Base-by-base conservation (phyloP, 1,140 invertebrate genomes). In the Cydia splendana region DNA sequence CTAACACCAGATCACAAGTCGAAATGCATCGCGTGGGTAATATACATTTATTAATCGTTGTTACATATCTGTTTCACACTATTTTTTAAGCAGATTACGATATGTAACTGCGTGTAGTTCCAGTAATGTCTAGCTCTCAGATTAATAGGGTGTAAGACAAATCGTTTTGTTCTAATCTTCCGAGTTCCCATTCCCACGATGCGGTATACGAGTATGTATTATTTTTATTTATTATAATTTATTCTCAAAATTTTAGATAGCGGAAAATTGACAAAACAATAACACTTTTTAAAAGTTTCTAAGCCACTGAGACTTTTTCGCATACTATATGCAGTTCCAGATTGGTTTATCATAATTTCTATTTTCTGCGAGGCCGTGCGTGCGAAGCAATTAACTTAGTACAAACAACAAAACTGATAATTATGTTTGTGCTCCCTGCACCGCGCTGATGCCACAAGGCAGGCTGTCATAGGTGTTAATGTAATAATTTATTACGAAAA, bases 41-140 rank as follows among this genome's bases (percentile, higher is more conserved):
- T 85, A 84, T 86, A 87, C 87, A 90, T 89, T 88, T 90, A 86
- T 90, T 89, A 88, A 88, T 85, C 82, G 84, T 28, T 67, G 78
- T 79, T 80, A 85, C 81, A 85, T 87, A 85, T 87, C 86, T 88
- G 82, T 90, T 89, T 82, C 84, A 88, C 86, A 84, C 86, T 65
- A 81, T 86, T 82, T 83, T 84, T 81, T 84, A 77, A 83, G n/a
- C 24, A 71, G 67, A 71, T 71, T 71, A 71, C 67, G 67, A 45
- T 71, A 71, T 71, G 67, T 71, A 38, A 71, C 67, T 42, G n/a
- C 67, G 67, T 71, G 34, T 71, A 42, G 67, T 71, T 71, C 67
- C 57, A 62, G 57, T 62, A 38, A 71, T 42, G 67, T 34, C 24
- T 18, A 45, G 34, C 7, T n/a, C 34, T 42, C 76, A 79, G 84